Conservation (phyloP, 2,113 vertebrate species). For the Daboia siamensis region DNA sequence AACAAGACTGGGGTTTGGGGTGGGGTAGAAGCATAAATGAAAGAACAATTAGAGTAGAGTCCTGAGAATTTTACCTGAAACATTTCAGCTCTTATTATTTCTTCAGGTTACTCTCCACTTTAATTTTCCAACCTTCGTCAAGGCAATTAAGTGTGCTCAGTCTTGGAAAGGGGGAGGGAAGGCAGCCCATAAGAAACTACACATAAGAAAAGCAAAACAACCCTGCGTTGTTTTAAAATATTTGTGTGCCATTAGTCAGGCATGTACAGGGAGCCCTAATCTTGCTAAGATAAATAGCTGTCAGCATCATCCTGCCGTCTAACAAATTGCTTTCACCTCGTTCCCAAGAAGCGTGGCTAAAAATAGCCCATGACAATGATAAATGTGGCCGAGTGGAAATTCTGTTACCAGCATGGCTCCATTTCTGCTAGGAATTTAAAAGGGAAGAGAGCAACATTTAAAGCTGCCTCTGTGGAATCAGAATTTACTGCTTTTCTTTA, state of each 20-base stretch:
- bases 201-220: neutral
- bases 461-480: neutral
- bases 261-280: constrained; percentile 45
- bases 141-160: neutral
- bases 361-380: constrained; percentile 54
- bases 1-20: neutral
- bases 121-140: neutral
- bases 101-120: constrained; percentile 2
- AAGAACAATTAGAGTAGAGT: neutral
- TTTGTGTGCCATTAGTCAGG: constrained; percentile 32
- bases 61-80: neutral
- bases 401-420: constrained; percentile 16
- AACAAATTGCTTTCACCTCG: constrained; percentile 49
- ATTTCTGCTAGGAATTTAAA: neutral
- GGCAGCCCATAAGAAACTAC: neutral
- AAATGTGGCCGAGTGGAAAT: constrained; percentile 29
- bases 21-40: neutral
- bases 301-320: constrained; percentile 47
- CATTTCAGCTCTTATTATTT: neutral
- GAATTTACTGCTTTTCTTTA: neutral
- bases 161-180: neutral
- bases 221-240: constrained; percentile 20
- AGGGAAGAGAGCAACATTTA: neutral
- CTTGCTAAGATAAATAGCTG: constrained; percentile 48
- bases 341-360: constrained; percentile 51